phyloP scores from a whole-genome alignment of 1,140 invertebrate genomes.

The Ditylenchus dipsaci region DNA sequence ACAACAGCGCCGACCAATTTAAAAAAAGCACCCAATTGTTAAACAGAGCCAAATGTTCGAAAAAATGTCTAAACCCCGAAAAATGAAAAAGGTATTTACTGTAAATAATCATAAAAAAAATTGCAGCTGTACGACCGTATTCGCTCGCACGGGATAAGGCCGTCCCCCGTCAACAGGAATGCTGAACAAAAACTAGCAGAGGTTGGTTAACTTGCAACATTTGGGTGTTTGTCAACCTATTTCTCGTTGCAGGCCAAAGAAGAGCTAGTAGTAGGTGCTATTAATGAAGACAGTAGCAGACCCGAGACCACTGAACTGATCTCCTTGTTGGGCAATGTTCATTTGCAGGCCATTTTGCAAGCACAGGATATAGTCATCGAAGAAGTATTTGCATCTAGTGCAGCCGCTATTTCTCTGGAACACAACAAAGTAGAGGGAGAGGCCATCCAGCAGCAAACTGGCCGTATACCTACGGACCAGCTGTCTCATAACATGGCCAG shows the following conservation, averaged over 20 bases:
- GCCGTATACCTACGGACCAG: too few species aligned
- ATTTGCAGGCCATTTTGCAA: conserved; percentile 72
- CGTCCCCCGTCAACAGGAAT: conserved; percentile 46
- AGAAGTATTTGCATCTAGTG: conserved; percentile 38
- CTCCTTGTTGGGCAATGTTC: conserved; percentile 33
- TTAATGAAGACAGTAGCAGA: conserved; percentile 34
- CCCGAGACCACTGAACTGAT: conserved; percentile 41
- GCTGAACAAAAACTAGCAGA: conserved; percentile 39
- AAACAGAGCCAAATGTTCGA: too few species aligned
- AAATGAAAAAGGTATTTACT: too few species aligned
- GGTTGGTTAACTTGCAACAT: conserved; percentile 23
- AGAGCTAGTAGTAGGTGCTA: conserved; percentile 2
- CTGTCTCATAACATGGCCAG: too few species aligned
- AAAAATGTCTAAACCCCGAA: too few species aligned
- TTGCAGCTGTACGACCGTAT: conserved; percentile 62
- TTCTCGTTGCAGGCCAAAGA: conserved; percentile 7
- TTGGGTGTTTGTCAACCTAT: conserved; percentile 3
- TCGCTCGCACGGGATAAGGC: conserved; percentile 50
- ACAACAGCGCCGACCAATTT: too few species aligned
- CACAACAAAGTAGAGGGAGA: too few species aligned
- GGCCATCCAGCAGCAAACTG: too few species aligned
- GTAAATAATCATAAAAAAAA: neutral
- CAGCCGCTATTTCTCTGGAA: neutral
- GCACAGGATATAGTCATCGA: conserved; percentile 95
- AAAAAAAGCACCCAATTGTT: too few species aligned